Conservation (phyloP, 1,140 invertebrate genomes). For the Musca vetustissima region DNA sequence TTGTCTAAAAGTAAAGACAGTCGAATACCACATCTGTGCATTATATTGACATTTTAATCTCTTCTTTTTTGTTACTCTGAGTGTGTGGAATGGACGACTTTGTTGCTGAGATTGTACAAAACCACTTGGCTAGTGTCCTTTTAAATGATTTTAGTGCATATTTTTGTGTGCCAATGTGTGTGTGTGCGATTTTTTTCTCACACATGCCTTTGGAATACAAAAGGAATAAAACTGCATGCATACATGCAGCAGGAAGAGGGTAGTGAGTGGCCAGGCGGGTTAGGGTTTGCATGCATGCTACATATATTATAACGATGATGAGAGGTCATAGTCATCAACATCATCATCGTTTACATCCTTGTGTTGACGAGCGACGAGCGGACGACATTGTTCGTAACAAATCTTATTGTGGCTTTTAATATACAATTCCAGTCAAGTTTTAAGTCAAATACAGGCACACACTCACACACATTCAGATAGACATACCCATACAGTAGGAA, state of each 20-base stretch:
- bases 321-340: too few relatives aligned
- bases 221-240: conserved; percentile 3
- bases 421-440: conserved; percentile 6
- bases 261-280: not conserved
- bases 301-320: too few relatives aligned
- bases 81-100: not conserved
- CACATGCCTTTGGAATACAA: conserved; percentile 5
- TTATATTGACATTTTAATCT: conserved; percentile 22
- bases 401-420: conserved; percentile 24
- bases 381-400: not conserved
- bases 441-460: not conserved
- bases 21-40: too few relatives aligned
- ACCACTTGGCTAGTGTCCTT: not conserved
- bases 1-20: too few relatives aligned
- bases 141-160: conserved; percentile 2
- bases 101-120: not conserved
- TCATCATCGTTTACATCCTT: too few relatives aligned
- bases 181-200: not conserved
- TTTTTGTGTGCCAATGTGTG: too few relatives aligned
- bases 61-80: conserved; percentile 6
- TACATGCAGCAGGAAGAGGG: too few relatives aligned
- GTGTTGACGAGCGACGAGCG: too few relatives aligned
- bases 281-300: too few relatives aligned
- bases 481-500: too few relatives aligned
- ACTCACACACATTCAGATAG: not conserved